phyloP scores from a whole-genome alignment of 1,140 invertebrate species.

The Drosophila sulfurigaster region DNA sequence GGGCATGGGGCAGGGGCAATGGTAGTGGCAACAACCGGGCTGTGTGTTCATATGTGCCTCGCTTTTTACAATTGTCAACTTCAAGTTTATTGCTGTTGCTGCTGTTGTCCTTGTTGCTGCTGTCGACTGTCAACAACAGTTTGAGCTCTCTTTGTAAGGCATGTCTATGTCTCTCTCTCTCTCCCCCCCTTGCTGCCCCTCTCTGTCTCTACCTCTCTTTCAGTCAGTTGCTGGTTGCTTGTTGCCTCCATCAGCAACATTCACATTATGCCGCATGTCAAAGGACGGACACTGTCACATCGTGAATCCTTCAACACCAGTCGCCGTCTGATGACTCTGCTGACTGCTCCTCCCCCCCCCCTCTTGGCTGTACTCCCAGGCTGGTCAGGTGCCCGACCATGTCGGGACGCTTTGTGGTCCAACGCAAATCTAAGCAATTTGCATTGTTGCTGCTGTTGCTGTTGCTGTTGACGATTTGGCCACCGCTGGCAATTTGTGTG shows the following conservation, averaged over 20 bases:
- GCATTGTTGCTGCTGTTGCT: constrained; percentile 57
- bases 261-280: constrained; percentile 74
- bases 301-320: constrained; percentile 76
- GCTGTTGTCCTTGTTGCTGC: constrained; percentile 58
- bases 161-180: constrained; percentile 3
- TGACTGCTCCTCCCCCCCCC: neutral
- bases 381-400: constrained; percentile 51
- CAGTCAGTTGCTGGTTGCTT: constrained; percentile 13
- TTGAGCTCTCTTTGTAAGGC: constrained; percentile 49
- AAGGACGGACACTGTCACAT: constrained; percentile 66
- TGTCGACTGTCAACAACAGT: constrained; percentile 64
- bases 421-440: constrained; percentile 76
- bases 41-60: constrained; percentile 45
- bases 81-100: constrained; percentile 72
- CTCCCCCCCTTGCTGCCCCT: neutral
- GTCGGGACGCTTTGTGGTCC: constrained; percentile 70
- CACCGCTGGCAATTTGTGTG: constrained; percentile 59
- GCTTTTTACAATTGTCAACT: constrained; percentile 75
- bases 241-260: constrained; percentile 41
- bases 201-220: constrained; percentile 29
- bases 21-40: neutral
- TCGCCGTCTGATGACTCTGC: constrained; percentile 25
- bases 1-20: neutral
- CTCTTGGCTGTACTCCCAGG: neutral
- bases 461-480: constrained; percentile 60